phyloP scores from a whole-genome alignment of 30 jellyfish, hydroid and myxozoan species.

The Mastigias papua region DNA sequence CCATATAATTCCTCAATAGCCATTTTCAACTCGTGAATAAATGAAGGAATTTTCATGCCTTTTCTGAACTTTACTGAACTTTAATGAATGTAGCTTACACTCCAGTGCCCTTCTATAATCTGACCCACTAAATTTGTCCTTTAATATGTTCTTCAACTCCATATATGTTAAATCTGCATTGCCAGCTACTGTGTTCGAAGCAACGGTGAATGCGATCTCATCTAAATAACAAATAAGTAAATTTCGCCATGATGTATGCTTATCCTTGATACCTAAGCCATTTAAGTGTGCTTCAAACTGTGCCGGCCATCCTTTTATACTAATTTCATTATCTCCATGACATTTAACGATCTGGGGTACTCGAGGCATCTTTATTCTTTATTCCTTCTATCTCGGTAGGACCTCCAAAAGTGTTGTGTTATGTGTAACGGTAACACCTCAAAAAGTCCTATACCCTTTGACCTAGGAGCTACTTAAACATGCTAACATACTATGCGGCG shows the following conservation, averaged over 20 bases:
- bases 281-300: conserved; percentile 53
- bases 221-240: conserved; percentile 34
- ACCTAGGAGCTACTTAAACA: neutral
- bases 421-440: neutral
- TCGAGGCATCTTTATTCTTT: neutral
- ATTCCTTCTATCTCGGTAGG: conserved; percentile 25
- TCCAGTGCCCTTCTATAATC: conserved; percentile 37
- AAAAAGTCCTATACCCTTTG: neutral
- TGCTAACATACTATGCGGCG: too few relatives aligned
- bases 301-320: conserved; percentile 33
- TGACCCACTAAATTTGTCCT: conserved; percentile 45
- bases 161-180: conserved; percentile 21
- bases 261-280: conserved; percentile 31
- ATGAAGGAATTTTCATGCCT: conserved; percentile 48
- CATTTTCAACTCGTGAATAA: conserved; percentile 23
- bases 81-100: conserved; percentile 1
- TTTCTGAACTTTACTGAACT: conserved; percentile 38
- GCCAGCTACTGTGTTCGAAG: conserved; percentile 33
- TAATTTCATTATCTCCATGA: conserved; percentile 44
- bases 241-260: conserved; percentile 35
- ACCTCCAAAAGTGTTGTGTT: conserved; percentile 13
- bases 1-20: conserved; percentile 45
- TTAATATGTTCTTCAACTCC: conserved; percentile 17
- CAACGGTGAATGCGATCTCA: conserved; percentile 40
- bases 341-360: conserved; percentile 14